These are phyloP conservation scores for Campaea margaritaria DNA, from an alignment of 2,888 invertebrate species.

Conservation along the genomic window DNA sequence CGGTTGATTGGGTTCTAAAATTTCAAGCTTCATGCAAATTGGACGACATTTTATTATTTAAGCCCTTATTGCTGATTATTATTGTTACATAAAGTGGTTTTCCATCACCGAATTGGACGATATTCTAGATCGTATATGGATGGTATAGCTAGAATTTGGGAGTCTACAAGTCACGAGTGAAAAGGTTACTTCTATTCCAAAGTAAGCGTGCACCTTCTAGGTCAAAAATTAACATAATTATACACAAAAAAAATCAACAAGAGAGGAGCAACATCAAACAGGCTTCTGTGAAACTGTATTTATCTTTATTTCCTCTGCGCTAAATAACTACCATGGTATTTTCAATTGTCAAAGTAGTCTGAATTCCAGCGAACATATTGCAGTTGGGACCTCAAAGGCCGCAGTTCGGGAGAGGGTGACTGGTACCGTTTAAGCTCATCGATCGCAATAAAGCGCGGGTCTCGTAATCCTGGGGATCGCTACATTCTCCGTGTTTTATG, in stretches of 20 bases:
- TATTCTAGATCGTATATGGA: no score
- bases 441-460: constrained; percentile 49
- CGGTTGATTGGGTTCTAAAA: no score
- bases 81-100: no score
- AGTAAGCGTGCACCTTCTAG: no score
- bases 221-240: no score
- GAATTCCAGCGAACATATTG: constrained; percentile 41
- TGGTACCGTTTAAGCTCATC: constrained; percentile 40
- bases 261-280: not conserved
- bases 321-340: constrained; percentile 17
- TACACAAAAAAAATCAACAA: not conserved
- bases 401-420: constrained; percentile 6
- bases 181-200: no score
- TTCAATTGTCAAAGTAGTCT: constrained; percentile 36
- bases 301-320: not conserved
- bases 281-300: not conserved
- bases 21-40: no score
- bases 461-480: constrained; percentile 38
- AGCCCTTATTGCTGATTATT: no score
- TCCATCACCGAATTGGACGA: no score
- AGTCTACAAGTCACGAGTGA: no score
- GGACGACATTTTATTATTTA: no score
- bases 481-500: constrained; percentile 59
- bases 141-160: no score
- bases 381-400: constrained; percentile 20